Base-by-base conservation (phyloP, 23 tunicate genomes). In the Ascidia mentula region DNA sequence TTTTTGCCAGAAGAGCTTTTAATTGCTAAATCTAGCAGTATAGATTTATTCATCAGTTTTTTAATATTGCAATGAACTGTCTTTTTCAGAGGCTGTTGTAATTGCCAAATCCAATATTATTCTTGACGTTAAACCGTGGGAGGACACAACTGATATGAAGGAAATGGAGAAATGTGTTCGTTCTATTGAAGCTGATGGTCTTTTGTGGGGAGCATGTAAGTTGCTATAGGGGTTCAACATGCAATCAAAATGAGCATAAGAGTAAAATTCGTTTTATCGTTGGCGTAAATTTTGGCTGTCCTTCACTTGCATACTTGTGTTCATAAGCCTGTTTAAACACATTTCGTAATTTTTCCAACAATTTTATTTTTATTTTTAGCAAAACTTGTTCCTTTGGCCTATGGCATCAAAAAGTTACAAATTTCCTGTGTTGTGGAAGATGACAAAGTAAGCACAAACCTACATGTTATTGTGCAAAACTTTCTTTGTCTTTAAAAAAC, bases 61-160 rank as follows among this genome's bases (percentile, higher is more conserved):
- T 20, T 69, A 31, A 17, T 69, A 17, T n/a, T n/a, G n/a, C n/a
- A n/a, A n/a, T n/a, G n/a, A n/a, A n/a, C 22, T 18, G 34, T 73
- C 40, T 15, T 33, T 40, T 77, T 77, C 35, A 86, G 90, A 91
- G 70, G 70, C 87, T 4, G 84, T 87, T 72, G 82, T 80, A 2
- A 87, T 85, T 37, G 98, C 98, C 40, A 95, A 95, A 69, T 89
- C 95, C 46, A 89, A 46, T 45, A 89, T 95, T 37, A 74, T 95
- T 61, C 83, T 84, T 17, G 98, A 95, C 61, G 95, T 95, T 20
- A 95, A 95, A 75, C 98, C 98, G 0, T 89, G 94, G 94, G 88
- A 84, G 34, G 94, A 89, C 59, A 76, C 79, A 40, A 89, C 94
- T 15, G 88, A 84, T 76, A 84, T 89, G 88, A 78, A 42, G 20